Evolutionary conservation across 2,113 vertebrate species (phyloP).

Genomic region (Vireo altiloquus): DNA sequence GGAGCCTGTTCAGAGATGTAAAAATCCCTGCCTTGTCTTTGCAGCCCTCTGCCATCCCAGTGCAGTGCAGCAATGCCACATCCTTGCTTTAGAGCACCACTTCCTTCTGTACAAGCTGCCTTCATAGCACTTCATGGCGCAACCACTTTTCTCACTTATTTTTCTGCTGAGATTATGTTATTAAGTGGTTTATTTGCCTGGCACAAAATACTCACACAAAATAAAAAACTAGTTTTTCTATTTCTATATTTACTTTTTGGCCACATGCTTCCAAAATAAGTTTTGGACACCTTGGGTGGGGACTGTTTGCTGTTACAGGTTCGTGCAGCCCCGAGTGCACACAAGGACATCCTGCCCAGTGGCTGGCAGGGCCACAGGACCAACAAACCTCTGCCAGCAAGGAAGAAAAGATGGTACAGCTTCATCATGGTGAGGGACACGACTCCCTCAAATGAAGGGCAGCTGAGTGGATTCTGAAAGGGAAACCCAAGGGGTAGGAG

Average conservation of each 20-base stretch:
- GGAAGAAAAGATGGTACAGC: not conserved
- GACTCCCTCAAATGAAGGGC: not conserved
- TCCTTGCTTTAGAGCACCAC: not conserved
- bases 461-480: not conserved
- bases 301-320: not conserved
- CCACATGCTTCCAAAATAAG: not conserved
- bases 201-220: not conserved
- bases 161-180: not conserved
- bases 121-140: not conserved
- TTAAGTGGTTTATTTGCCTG: not conserved
- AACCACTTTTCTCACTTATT: not conserved
- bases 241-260: not conserved
- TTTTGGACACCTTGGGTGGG: not conserved
- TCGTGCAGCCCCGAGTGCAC: accelerated
- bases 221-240: not conserved
- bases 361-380: not conserved
- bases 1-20: not conserved
- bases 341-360: not conserved
- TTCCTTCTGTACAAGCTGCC: not conserved
- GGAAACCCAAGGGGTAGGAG: not conserved
- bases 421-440: not conserved
- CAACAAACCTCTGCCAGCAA: not conserved
- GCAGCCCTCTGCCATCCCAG: not conserved
- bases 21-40: not conserved
- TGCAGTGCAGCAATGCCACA: not conserved